Percentiles rank a stretch among this genome's conserved stretches.
phyloP scores from a whole-genome alignment of 2,797 vertebrate species.

The Argyrosomus regius region DNA sequence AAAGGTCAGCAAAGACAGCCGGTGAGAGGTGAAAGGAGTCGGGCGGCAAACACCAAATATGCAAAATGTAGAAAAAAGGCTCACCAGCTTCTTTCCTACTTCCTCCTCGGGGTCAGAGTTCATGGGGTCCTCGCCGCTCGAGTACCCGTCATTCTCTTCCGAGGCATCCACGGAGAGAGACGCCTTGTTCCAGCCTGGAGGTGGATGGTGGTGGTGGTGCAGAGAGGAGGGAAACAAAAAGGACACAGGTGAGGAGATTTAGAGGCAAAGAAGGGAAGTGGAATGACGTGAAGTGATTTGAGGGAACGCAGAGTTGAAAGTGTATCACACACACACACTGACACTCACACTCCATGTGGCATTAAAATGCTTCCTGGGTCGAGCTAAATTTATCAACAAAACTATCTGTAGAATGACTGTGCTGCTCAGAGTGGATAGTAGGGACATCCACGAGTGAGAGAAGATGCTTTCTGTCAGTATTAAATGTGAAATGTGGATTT shows the following conservation, averaged over 20 bases:
- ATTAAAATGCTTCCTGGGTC: conserved; percentile 15
- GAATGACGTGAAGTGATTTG: background rate
- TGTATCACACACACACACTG: background rate
- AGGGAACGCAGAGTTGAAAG: background rate
- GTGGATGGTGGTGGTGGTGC: background rate
- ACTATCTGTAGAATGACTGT: background rate
- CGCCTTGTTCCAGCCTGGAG: conserved; percentile 90
- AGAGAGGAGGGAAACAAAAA: background rate
- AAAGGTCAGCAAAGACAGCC: conserved; percentile 13
- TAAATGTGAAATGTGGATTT: background rate
- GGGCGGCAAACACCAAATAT: background rate
- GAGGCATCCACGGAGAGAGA: conserved; percentile 90
- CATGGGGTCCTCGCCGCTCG: conserved; percentile 91
- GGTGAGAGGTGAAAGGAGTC: background rate
- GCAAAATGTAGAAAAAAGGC: background rate
- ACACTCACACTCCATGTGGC: conserved; percentile 6
- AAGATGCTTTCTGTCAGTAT: background rate
- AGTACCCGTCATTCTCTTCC: conserved; percentile 92
- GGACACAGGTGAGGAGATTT: conserved; percentile 1
- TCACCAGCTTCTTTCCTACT: conserved; percentile 90
- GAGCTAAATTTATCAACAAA: background rate
- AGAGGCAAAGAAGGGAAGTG: background rate
- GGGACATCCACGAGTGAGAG: too few species aligned
- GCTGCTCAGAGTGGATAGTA: too few species aligned
- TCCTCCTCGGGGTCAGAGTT: conserved; percentile 93